A percentile compares a stretch with the other conserved stretches of the same genome.
These are phyloP conservation scores for Hyalella azteca DNA, from an alignment of 2,888 invertebrate genomes.

Conservation along the genomic window DNA sequence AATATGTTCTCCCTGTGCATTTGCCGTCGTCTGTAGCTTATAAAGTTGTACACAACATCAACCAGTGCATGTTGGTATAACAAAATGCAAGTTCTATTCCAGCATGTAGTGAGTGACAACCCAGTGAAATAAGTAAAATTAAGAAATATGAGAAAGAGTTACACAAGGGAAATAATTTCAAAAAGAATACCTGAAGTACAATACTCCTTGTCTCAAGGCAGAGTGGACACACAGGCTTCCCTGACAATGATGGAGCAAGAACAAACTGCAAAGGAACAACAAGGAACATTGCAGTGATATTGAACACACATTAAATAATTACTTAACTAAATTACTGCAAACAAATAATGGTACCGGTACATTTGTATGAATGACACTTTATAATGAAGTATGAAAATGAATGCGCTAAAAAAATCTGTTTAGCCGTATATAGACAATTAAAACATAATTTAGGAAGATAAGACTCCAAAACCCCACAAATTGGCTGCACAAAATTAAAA, in stretches of 20 bases:
- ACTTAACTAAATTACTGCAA: not conserved
- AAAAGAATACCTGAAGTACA: not conserved
- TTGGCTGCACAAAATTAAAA: not conserved
- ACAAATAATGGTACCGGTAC: not conserved
- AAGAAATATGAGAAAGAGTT: not conserved
- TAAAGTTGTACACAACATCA: no score
- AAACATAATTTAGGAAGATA: not conserved
- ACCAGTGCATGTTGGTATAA: no score
- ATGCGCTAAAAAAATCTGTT: not conserved
- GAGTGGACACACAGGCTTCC: not conserved
- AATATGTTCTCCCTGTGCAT: no score
- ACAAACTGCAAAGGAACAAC: not conserved
- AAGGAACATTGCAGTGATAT: not conserved
- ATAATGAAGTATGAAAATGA: not conserved
- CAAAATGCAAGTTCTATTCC: no score
- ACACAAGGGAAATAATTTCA: not conserved
- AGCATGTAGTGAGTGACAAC: no score
- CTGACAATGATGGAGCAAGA: not conserved
- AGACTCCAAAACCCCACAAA: not conserved
- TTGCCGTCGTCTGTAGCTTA: no score
- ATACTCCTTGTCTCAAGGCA: not conserved
- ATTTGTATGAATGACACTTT: not conserved
- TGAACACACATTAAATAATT: not conserved
- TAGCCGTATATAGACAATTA: not conserved
- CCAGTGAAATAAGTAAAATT: no score